Conservation (phyloP, 2,797 vertebrate genomes). For the Sciurus carolinensis region DNA sequence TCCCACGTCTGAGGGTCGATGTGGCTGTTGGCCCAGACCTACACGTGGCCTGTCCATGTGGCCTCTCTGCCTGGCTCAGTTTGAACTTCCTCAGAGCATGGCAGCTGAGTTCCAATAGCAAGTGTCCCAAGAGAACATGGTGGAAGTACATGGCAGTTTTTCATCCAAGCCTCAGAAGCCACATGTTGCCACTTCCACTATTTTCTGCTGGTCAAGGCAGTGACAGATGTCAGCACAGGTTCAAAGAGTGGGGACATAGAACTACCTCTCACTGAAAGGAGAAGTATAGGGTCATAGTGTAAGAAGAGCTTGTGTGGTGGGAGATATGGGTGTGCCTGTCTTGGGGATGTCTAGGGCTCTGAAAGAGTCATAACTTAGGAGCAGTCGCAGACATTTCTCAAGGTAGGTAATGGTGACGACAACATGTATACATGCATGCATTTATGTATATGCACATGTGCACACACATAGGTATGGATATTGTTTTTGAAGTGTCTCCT, state of each 20-base stretch:
- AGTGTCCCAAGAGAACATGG: not conserved
- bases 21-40: not conserved
- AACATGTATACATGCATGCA: not conserved
- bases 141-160: not conserved
- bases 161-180: not conserved
- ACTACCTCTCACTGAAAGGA: not conserved
- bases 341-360: not conserved
- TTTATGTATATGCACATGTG: not conserved
- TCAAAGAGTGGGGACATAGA: not conserved
- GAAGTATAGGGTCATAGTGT: not conserved
- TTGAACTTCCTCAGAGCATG: conserved; percentile 52
- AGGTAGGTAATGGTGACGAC: not conserved
- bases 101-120: not conserved
- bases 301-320: not conserved
- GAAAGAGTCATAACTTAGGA: not conserved
- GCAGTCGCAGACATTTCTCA: not conserved
- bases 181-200: not conserved
- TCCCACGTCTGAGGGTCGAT: not conserved
- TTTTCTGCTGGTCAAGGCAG: not conserved
- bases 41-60: not conserved
- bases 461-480: not conserved
- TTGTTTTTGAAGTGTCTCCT: not conserved
- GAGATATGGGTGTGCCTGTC: not conserved
- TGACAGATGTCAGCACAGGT: not conserved
- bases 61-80: not conserved